Base-by-base conservation (phyloP, 2,113 vertebrate genomes). In the Indri indri region DNA sequence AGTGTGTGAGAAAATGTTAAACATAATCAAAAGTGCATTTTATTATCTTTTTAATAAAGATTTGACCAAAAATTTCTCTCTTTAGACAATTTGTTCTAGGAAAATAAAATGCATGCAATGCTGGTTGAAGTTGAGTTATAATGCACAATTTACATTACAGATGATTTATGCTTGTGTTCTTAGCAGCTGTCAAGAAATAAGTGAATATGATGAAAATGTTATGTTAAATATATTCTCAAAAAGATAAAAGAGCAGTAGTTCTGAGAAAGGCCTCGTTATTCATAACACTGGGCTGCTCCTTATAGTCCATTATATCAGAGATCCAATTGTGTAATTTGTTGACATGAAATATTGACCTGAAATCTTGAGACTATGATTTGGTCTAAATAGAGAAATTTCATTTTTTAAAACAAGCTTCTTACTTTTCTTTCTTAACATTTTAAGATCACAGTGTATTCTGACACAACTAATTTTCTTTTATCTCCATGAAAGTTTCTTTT, bases 91-190 rank as follows among this genome's bases (percentile, higher is more conserved):
- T 65, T 79, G 22, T 59, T 32, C 4, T n/a, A 54, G 50, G 4
- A 92, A 90, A 85, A 82, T 52, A 6, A 96, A 70, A 86, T 73
- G 16, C 9, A 70, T 61, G 5, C 16, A n/a, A 71, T 88, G 84
- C 84, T 57, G 22, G 52, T 37, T 90, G 65, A 47, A 34, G 1
- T 80, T 84, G 27, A 84, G 5, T 52, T 85, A 66, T 23, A 45
- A 30, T 94, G 30, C 11, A 83, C 14, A 82, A 92, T 52, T 85
- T 92, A 17, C 65, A 63, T 95, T 80, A 88, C 4, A 88, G 32
- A 90, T 87, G 86, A 82, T 70, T 89, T 90, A 89, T 90, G 66
- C 61, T 92, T 74, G 37, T 54, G 52, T 86, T 80, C 82, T 82
- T 34, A 86, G 25, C 30, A 54, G 9, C 20, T 71, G 34, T 87